A percentile compares a stretch with the other conserved stretches of the same genome.
Evolutionary conservation across 1,140 invertebrate species (phyloP).

Genomic region (Brachionus angularis): DNA sequence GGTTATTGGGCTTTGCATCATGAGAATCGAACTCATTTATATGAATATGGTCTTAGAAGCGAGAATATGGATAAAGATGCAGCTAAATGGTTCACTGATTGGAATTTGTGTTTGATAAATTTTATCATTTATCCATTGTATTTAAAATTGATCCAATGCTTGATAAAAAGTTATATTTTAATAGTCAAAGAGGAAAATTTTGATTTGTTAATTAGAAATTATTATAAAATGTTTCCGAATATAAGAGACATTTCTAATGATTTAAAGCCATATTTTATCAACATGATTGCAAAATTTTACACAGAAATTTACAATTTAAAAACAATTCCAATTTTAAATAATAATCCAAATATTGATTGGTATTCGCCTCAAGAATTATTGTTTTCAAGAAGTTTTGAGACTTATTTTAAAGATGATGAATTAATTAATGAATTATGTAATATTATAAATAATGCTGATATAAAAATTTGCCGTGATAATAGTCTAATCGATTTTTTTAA

Average conservation of each 20-base stretch:
- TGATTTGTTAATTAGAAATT: neutral
- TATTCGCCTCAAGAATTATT: slow-evolving; percentile 1
- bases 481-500: neutral
- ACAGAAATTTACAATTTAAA: neutral
- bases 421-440: neutral
- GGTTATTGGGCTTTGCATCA: slow-evolving; percentile 9
- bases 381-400: slow-evolving; percentile 1
- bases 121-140: neutral
- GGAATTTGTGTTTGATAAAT: slow-evolving; percentile 13
- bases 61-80: slow-evolving; percentile 19
- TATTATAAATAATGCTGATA: neutral
- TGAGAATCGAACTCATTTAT: slow-evolving; percentile 26
- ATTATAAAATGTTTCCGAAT: slow-evolving; percentile 1
- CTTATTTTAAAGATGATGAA: neutral
- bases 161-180: neutral
- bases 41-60: neutral
- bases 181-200: neutral
- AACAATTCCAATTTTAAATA: neutral
- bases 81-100: slow-evolving; percentile 10
- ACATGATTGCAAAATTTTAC: neutral
- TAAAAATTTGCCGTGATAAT: slow-evolving; percentile 11
- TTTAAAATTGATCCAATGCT: neutral
- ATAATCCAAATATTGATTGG: neutral
- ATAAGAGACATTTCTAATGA: neutral
- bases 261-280: slow-evolving; percentile 9